phyloP scores from a whole-genome alignment of 2,797 vertebrate species.

The Morelia viridis region DNA sequence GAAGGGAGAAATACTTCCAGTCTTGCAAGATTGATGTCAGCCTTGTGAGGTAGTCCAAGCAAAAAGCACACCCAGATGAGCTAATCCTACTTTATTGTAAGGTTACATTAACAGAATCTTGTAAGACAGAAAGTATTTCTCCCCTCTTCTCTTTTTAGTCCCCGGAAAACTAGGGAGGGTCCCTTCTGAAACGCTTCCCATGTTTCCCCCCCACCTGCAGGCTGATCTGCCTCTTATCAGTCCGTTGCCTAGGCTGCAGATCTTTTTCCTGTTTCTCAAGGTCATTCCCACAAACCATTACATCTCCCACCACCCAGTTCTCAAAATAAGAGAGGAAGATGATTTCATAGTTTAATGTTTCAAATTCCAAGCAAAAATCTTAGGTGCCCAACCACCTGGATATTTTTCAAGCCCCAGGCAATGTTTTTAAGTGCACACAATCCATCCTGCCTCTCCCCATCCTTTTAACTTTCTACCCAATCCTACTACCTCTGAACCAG shows the following conservation, averaged over 20 bases:
- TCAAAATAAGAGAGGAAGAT: not conserved
- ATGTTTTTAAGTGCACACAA: not conserved
- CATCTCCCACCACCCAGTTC: not conserved
- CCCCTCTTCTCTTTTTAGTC: not conserved
- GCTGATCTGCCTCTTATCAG: not conserved
- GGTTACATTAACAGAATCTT: not conserved
- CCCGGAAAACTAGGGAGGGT: not conserved
- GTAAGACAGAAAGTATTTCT: not conserved
- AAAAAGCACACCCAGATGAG: not conserved
- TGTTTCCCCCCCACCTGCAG: not conserved
- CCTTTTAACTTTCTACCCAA: not conserved
- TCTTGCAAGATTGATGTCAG: not conserved
- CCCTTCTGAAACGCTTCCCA: not conserved
- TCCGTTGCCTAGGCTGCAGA: not conserved
- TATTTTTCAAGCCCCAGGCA: not conserved
- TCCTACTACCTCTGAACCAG: not conserved
- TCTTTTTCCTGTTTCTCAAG: not conserved
- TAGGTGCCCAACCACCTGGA: not conserved
- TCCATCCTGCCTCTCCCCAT: not conserved
- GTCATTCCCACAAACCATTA: not conserved
- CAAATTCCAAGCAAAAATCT: not conserved
- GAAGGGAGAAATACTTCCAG: not conserved
- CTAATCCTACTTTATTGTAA: no score
- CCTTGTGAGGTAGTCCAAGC: not conserved
- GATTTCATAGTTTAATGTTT: not conserved